These are phyloP conservation scores for Pteromalus puparum DNA, from an alignment of 1,140 invertebrate genomes.

Conservation along the genomic window DNA sequence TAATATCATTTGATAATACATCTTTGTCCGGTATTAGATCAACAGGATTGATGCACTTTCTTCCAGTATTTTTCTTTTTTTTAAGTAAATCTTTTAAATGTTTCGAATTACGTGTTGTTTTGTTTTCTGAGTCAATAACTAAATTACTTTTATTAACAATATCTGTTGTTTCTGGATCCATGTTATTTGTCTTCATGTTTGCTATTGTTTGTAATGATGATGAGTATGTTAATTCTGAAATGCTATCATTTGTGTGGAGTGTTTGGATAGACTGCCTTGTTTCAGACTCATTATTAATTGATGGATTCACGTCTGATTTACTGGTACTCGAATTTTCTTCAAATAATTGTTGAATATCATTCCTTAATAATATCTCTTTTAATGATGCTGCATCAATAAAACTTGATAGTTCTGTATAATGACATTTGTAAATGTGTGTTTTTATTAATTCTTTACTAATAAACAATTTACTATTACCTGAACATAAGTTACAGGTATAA, in stretches of 20 bases:
- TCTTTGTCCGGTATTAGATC: neutral
- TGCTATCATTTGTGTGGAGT: neutral
- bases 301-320: neutral
- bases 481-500: constrained; percentile 28
- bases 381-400: neutral
- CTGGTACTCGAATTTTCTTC: neutral
- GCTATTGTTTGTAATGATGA: neutral
- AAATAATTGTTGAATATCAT: constrained; percentile 19
- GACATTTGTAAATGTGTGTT: constrained; percentile 8
- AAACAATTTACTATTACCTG: neutral
- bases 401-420: constrained; percentile 17
- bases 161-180: neutral
- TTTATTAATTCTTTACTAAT: constrained; percentile 8
- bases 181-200: neutral
- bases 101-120: neutral
- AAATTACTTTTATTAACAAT: neutral
- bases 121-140: neutral
- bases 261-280: neutral
- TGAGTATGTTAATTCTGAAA: neutral
- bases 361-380: neutral
- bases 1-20: too few species aligned
- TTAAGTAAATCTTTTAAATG: neutral
- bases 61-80: neutral
- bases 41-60: neutral
- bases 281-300: neutral